Evolutionary conservation across 35 echinoderm and acorn worm species (phyloP), one percentile per base, ranked within the genome.

Genomic region (Heliocidaris tuberculata): DNA sequence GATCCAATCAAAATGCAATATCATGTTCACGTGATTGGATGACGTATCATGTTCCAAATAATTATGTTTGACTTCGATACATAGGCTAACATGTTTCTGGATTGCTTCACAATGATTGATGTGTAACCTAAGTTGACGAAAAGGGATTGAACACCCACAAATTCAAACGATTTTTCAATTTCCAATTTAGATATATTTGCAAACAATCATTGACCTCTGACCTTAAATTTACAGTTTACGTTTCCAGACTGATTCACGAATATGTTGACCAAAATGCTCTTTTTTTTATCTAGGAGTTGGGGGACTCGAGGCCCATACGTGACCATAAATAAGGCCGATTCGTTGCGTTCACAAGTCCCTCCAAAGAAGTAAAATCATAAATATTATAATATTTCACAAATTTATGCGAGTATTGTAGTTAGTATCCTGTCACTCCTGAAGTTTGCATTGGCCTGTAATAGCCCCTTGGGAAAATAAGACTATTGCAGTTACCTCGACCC

Each of bases 151-250:
- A 78, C 65, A 78, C 65, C 65, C 65, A 78, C 65, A 5, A 17
- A 78, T 78, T 27, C 65, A 78, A 78, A 78, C 65, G 65, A 78
- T 78, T 78, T 78, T 78, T 21, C 65, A 78, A 78, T 78, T 78
- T 78, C 17, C 65, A 78, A 78, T 78, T 78, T n/a, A 78, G 19
- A 24, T 78, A 24, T n/a, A 78, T 78, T 78, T 78, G 65, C 65
- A 78, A 78, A 78, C 65, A 78, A 78, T 78, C 65, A 78, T 78
- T 78, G 21, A 78, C 21, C 65, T 78, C 17, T 78, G 65, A 78
- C 65, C 65, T n/a, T 3, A 27, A 78, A 78, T 78, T 78, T 78
- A 78, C 21, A 78, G 65, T 5, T 78, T 78, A 56, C 52, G 52
- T 56, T 56, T 13, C 52, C 52, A 13, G 52, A 15, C 8, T 56